Base-by-base conservation (phyloP, 2,113 vertebrate genomes). In the Calyptommatus sinebrachiatus region DNA sequence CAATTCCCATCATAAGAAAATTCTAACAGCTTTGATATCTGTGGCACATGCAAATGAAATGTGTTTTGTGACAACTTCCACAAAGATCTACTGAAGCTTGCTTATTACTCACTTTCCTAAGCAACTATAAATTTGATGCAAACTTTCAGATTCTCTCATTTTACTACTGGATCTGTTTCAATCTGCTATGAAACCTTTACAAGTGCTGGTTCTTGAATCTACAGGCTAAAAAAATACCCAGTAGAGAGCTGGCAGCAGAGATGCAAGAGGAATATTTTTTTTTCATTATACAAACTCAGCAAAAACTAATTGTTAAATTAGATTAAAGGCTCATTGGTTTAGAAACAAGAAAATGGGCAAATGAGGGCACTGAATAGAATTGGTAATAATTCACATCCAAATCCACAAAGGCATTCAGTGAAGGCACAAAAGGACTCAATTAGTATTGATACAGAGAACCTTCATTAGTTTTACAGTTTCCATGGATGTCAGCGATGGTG, bases 391-490 rank as follows among this genome's bases (percentile, higher is more conserved):
- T 78, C 16, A n/a, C 26, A 35, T 24, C 31, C 46, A 66, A 46
- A 73, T 20, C n/a, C n/a, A 78, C 45, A 35, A 31, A 24, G 73
- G 63, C 71, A 77, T 45, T 46, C 26, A 57, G 50, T 71, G 62
- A 31, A 78, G 46, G 18, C 28, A 35, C 28, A 62, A 68, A 70
- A 31, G 70, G 73, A 28, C 62, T 61, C n/a, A 29, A 67, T 53
- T 67, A 67, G 61, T 31, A 68, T 78, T 50, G 70, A 57, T 61
- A 78, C 21, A 61, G 70, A 78, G 63, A 73, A 68, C 21, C 70
- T 73, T 83, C 76, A 61, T 78, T 73, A 73, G 28, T 50, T 68
- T 65, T 61, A 3, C 68, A 31, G 53, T 78, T 83, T 78, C 76
- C 71, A 71, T 68, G n/a, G n/a, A 78, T 60, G 35, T 60, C 22